Evolutionary conservation across 2,113 vertebrate species (phyloP), one percentile per base, ranked within the genome.

Genomic region (Ranitomeya variabilis): DNA sequence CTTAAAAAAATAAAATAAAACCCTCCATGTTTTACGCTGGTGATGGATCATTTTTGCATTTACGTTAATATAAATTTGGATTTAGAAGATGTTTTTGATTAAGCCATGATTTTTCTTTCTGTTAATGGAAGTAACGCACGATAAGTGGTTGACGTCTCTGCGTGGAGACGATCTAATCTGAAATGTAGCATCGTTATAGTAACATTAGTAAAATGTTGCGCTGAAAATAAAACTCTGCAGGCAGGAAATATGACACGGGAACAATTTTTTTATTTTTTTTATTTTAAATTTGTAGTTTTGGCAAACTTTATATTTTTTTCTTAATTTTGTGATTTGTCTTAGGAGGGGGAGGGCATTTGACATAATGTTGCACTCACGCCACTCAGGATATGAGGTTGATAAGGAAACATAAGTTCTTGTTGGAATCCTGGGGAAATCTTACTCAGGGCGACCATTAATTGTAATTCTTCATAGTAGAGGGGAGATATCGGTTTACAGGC

Each of bases 11-110:
- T 23, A 69, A 10, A 69, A 69, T 11, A 4, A 69, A 23, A 69
- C n/a, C 2, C 12, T 2, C 19, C 59, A 82, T 59, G 59, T 82
- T 59, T 64, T 82, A 10, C 12, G 19, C 59, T 37, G 19, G 80
- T 64, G 80, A 5, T 19, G 57, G 26, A 26, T 21, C 45, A 82
- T 66, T 83, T 66, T 83, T 67, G 51, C 81, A 83, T 52, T 66
- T 83, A 9, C 7, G 21, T 69, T 69, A n/a, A 54, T 54, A 67
- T 52, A 37, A 13, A 23, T 14, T 19, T 54, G 62, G 60, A 83
- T 54, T 19, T 14, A 37, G 37, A 31, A 83, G 80, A 19, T 83
- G 37, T 67, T 67, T 54, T 7, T 83, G 62, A 83, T 54, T 67
- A n/a, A 67, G 18, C 37, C 13, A 23, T 45, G 21, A 18, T 67